Conservation (phyloP, 2,888 invertebrate species). For the Parochlus steinenii region DNA sequence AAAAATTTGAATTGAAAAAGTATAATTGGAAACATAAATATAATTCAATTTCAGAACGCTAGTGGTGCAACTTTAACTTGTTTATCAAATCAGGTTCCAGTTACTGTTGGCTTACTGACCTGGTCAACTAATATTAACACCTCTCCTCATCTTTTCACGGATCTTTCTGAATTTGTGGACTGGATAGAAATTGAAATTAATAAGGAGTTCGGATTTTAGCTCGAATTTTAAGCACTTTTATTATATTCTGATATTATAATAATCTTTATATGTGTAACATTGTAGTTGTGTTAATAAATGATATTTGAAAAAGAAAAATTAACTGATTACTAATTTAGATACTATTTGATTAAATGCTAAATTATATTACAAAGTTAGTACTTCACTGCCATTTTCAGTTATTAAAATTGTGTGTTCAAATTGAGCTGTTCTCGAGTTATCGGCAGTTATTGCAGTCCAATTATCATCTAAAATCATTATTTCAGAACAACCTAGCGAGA, state of each 20-base stretch:
- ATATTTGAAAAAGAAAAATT: no score
- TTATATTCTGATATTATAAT: no score
- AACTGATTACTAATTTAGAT: no score
- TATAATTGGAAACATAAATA: background rate
- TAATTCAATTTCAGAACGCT: conserved; percentile 2
- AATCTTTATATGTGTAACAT: no score
- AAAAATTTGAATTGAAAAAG: background rate
- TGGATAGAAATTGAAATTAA: no score
- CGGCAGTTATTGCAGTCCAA: conserved; percentile 81
- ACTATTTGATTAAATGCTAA: no score
- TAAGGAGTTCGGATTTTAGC: no score
- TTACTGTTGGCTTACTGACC: conserved; percentile 8
- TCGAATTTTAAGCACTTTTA: no score
- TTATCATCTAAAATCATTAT: conserved; percentile 64
- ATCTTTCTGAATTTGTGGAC: conserved; percentile 7
- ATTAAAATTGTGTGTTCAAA: conserved; percentile 83
- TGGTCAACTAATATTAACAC: conserved; percentile 9
- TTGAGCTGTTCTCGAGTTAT: conserved; percentile 72
- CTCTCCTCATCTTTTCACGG: conserved; percentile 11
- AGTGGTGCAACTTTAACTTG: conserved; percentile 10
- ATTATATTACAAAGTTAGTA: conserved; percentile 43
- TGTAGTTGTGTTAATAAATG: no score
- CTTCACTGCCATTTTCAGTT: conserved; percentile 56
- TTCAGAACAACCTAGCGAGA: conserved; percentile 55
- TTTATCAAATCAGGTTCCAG: background rate